phyloP scores from a whole-genome alignment of 37 sponge, comb jelly and placozoan genomes.

The Tethya wilhelma region DNA sequence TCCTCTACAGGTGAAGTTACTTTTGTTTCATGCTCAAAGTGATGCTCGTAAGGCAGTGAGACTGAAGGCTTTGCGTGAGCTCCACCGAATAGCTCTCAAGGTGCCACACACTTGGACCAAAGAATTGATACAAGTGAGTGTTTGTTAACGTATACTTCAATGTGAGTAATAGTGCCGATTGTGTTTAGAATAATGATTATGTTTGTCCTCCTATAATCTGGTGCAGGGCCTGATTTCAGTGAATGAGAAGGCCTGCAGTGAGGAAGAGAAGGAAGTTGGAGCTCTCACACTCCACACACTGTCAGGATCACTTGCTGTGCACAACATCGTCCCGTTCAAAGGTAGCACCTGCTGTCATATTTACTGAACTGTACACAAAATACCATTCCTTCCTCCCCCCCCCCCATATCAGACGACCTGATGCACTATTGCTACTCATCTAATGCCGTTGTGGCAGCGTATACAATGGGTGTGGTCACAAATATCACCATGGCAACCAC shows the following conservation, averaged over 20 bases:
- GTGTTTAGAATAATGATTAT: too few relatives aligned
- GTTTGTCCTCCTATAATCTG: too few relatives aligned
- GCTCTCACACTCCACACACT: slow-evolving; percentile 26
- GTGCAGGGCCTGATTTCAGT: too few relatives aligned
- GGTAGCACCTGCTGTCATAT: too few relatives aligned
- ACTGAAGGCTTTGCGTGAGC: slow-evolving; percentile 33
- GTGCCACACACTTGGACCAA: slow-evolving; percentile 75
- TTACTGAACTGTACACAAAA: too few relatives aligned
- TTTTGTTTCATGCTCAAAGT: slow-evolving; percentile 49
- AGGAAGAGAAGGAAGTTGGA: slow-evolving; percentile 31
- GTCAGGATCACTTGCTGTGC: slow-evolving; percentile 60
- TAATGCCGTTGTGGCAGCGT: slow-evolving; percentile 30
- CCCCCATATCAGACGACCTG: too few relatives aligned
- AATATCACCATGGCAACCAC: slow-evolving; percentile 41
- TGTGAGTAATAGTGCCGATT: too few relatives aligned
- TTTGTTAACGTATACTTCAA: not conserved
- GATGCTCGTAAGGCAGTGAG: slow-evolving; percentile 64
- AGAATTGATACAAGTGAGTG: slow-evolving; percentile 55
- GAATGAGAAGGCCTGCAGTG: slow-evolving; percentile 16
- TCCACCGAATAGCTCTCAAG: slow-evolving; percentile 33
- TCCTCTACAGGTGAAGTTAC: slow-evolving; percentile 51
- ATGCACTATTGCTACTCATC: slow-evolving; percentile 50
- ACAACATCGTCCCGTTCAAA: slow-evolving; percentile 47
- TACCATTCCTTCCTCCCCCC: slow-evolving; percentile 1
- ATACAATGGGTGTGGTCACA: slow-evolving; percentile 31